phyloP scores from a whole-genome alignment of 2,888 invertebrate species.

The Diarsia mendica region DNA sequence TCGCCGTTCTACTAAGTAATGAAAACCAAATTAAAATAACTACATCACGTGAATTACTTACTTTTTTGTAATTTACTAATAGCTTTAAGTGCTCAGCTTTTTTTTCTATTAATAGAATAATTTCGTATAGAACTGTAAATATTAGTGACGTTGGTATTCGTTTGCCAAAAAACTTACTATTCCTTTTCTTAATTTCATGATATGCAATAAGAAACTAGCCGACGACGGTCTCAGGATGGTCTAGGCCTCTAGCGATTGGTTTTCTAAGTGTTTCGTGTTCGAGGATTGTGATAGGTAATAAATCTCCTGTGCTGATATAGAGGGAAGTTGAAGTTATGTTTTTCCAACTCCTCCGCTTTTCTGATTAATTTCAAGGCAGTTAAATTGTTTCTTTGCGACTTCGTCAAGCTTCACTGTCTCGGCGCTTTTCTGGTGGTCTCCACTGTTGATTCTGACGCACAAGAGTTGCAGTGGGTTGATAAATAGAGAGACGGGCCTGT shows the following conservation, averaged over 20 bases:
- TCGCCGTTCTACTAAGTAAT: conserved; percentile 73
- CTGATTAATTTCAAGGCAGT: too few species aligned
- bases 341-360: too few species aligned
- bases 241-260: not conserved
- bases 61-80: conserved; percentile 53
- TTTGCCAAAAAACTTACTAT: not conserved
- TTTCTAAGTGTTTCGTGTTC: not conserved
- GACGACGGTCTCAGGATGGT: not conserved
- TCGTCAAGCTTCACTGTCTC: too few species aligned
- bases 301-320: too few species aligned
- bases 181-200: not conserved
- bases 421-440: too few species aligned
- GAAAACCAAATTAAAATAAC: conserved; percentile 69
- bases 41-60: conserved; percentile 26
- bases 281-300: too few species aligned
- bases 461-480: too few species aligned
- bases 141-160: not conserved
- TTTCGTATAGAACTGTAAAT: not conserved
- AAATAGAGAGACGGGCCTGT: too few species aligned
- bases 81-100: conserved; percentile 24
- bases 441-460: too few species aligned
- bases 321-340: too few species aligned
- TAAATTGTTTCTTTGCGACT: too few species aligned
- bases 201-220: not conserved
- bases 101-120: not conserved